Base-by-base conservation (phyloP, 92 coral and sea anemone species). In the Actinernus sp. region DNA sequence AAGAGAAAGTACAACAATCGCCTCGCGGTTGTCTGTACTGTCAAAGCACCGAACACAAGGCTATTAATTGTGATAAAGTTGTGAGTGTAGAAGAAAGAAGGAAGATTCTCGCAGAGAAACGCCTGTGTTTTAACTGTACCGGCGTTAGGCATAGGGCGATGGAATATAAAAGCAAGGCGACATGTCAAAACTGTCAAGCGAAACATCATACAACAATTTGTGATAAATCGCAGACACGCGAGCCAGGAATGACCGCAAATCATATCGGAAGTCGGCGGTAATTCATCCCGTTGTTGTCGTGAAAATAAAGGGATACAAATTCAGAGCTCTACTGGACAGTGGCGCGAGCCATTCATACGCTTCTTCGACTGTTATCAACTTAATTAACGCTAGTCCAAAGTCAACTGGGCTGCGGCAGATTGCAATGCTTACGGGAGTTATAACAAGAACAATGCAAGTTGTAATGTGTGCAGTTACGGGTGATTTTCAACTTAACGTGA, bases 331-430 rank as follows among this genome's bases (percentile, higher is more conserved):
- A 26, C 14, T 50, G 57, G 93, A 82, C 81, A 83, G 60, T 58
- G 87, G 87, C 55, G 84, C 87, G 31, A 79, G 90, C 78, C 90
- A 68, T 83, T 79, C 74, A 12, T 81, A 76, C 26, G 88, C 76
- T 3, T 89, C 88, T 18, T 82, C 89, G 0, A 82, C 85, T 18
- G 62, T 50, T 3, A 46, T 79, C 26, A 78, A 63, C 12, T 64
- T 83, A 31, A 69, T 57, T 4, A 73, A 78, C 55, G 88, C 87
- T 37, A 58, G 71, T 31, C 74, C 90, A 8, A 72, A 70, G 21
- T 52, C 49, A 9, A 58, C 46, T 12, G 89, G 76, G 52, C 18
- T 50, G 6, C 64, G 60, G 22, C 23, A 40, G 55, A 78, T 84
- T 0, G 85, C 83, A 26, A 84, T 74, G 88, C n/a, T n/a, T n/a